Evolutionary conservation across 2,888 invertebrate species (phyloP).

Genomic region (Papilio elwesi): DNA sequence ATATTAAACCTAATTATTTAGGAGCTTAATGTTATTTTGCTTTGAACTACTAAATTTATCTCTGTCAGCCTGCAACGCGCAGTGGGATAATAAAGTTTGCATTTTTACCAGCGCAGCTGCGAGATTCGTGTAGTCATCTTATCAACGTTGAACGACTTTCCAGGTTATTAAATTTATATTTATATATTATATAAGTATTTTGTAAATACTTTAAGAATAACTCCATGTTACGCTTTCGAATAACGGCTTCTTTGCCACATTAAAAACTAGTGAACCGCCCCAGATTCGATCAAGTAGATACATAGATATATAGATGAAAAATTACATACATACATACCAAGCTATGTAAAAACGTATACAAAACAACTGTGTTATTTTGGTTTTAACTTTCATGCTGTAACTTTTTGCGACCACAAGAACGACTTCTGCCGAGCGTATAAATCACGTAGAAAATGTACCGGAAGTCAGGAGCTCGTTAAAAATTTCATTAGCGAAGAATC

Average conservation of each 20-base stretch:
- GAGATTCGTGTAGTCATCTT: slow-evolving; percentile 21
- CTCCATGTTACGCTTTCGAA: no score
- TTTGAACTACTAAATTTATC: slow-evolving; percentile 1
- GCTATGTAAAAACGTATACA: no score
- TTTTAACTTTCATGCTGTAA: no score
- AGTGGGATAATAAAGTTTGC: slow-evolving; percentile 25
- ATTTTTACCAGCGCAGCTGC: slow-evolving; percentile 26
- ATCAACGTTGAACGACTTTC: slow-evolving; percentile 27
- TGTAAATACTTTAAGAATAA: no score
- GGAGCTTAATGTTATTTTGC: neutral
- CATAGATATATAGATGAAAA: no score
- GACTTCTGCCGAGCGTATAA: slow-evolving; percentile 3
- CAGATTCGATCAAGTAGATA: no score
- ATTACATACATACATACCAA: no score
- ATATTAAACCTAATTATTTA: neutral
- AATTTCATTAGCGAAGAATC: slow-evolving; percentile 43
- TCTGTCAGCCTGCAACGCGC: neutral
- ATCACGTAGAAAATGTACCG: slow-evolving; percentile 34
- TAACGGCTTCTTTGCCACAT: no score
- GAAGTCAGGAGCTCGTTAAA: slow-evolving; percentile 40
- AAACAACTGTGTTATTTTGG: no score
- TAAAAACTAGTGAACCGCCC: no score
- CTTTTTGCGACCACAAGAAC: no score
- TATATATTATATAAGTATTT: no score
- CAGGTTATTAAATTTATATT: slow-evolving; percentile 13